phyloP scores from a whole-genome alignment of 2,888 invertebrate species.

The Pachliopta kotzebuea region DNA sequence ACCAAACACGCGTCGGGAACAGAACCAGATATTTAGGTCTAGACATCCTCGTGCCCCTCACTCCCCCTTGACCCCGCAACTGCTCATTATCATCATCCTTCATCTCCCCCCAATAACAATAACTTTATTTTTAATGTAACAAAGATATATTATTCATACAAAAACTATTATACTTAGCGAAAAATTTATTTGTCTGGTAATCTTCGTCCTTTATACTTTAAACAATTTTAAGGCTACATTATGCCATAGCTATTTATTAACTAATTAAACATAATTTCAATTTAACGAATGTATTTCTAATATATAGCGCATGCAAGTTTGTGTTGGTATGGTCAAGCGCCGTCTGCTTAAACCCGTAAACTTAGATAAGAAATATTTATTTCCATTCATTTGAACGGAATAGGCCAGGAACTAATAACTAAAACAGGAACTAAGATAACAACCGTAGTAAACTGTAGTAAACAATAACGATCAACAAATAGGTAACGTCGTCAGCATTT shows the following conservation, averaged over 20 bases:
- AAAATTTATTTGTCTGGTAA: too few relatives aligned
- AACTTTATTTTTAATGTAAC: too few relatives aligned
- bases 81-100: not conserved
- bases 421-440: too few relatives aligned
- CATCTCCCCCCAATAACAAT: too few relatives aligned
- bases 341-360: slow-evolving; percentile 20
- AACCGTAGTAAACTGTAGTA: slow-evolving; percentile 3
- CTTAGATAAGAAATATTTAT: slow-evolving; percentile 22
- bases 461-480: slow-evolving; percentile 18
- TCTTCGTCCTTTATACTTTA: too few relatives aligned
- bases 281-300: not conserved
- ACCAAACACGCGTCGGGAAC: not conserved
- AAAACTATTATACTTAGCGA: too few relatives aligned
- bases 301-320: slow-evolving; percentile 4
- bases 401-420: slow-evolving; percentile 8
- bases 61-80: not conserved
- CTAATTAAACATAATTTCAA: not conserved
- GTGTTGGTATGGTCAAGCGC: slow-evolving; percentile 11
- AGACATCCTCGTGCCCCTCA: not conserved
- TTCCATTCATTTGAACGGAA: too few relatives aligned
- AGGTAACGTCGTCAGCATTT: not conserved
- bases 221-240: not conserved
- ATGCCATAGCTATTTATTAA: not conserved
- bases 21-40: not conserved
- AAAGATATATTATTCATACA: too few relatives aligned